Evolutionary conservation across 2,888 invertebrate genomes (phyloP), one percentile per base, ranked within the genome.

Genomic region (Oligia fasciuncula): DNA sequence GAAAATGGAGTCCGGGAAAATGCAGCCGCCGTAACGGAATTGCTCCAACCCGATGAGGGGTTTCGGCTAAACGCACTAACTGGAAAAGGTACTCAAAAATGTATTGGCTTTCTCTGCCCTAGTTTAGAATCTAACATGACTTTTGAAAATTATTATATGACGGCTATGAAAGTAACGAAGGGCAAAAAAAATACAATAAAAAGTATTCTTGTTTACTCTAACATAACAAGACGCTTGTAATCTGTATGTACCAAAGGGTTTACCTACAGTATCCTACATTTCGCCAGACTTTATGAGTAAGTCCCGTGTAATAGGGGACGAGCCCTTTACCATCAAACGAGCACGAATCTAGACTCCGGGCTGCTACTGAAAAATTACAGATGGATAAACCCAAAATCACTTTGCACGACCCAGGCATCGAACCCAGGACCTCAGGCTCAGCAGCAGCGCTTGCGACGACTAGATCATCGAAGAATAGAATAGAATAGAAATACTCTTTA

Each of bases 1-100:
- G 19, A 51, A 80, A 80, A 29, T 29, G 51, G 4, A 66, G 5
- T 54, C 14, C 19, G 43, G 63, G n/a, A 57, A 75, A 81, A 71
- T 71, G 67, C 70, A 80, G 57, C 8, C 19, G 1, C 13, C 35
- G 71, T 40, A 46, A 68, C 51, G n/a, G n/a, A 49, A 13, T 85
- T 57, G 19, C 60, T 60, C 46, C 46, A 40, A 85, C 80, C 40
- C 63, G n/a, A 46, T 54, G 49, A 71, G 40, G 29, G 43, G 13
- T 68, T 85, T 68, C 40, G 19, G 14, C 54, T 57, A 17, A 51
- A 51, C 46, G 43, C 6, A 14, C n/a, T 11, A 35, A 72, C 54
- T 72, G 11, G 14, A 63, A 57, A 68, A 3, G 23, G 46, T 46
- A 68, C 23, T 68, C 14, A 23, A 54, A 67, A 54, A 29, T 46